Percentiles rank a stretch among this genome's conserved stretches.
Conservation (phyloP, 2,888 invertebrate species). For the Dolichomitus sp. region DNA sequence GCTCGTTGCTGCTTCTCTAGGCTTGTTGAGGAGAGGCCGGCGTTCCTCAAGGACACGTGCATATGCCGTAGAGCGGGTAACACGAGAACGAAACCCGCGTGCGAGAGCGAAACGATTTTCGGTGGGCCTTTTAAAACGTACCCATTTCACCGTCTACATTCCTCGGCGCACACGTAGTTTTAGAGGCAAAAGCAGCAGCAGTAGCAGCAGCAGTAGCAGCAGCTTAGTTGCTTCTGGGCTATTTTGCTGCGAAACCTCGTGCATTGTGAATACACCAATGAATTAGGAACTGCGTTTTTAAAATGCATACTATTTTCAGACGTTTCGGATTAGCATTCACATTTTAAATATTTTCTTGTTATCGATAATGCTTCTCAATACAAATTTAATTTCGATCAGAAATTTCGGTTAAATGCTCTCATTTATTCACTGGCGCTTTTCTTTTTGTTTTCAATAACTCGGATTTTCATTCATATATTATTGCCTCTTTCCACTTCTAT, state of each 20-base stretch:
- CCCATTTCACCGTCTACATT: slow-evolving; percentile 79
- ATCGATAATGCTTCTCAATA: too few species aligned
- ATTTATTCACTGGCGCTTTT: too few species aligned
- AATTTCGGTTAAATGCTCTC: too few species aligned
- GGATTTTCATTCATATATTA: too few species aligned
- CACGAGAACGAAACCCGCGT: slow-evolving; percentile 77
- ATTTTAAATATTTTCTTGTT: too few species aligned
- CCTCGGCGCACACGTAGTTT: slow-evolving; percentile 69
- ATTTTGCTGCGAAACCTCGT: slow-evolving; percentile 31
- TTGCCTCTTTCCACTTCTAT: too few species aligned
- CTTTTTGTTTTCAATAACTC: too few species aligned
- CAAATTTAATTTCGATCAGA: too few species aligned
- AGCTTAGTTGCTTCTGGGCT: slow-evolving; percentile 30
- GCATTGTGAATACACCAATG: too few species aligned
- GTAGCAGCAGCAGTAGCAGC: background rate
- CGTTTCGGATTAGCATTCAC: too few species aligned
- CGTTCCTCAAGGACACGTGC: slow-evolving; percentile 81
- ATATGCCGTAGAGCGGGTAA: slow-evolving; percentile 75
- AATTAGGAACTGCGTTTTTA: too few species aligned
- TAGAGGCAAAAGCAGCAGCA: slow-evolving; percentile 43
- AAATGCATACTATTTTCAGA: too few species aligned
- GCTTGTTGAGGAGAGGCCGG: slow-evolving; percentile 22
- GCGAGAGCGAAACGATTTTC: slow-evolving; percentile 80
- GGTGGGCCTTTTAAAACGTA: slow-evolving; percentile 81
- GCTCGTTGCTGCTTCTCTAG: slow-evolving; percentile 1